Evolutionary conservation across 2,113 vertebrate genomes (phyloP).

Genomic region (Cinclus mexicanus): DNA sequence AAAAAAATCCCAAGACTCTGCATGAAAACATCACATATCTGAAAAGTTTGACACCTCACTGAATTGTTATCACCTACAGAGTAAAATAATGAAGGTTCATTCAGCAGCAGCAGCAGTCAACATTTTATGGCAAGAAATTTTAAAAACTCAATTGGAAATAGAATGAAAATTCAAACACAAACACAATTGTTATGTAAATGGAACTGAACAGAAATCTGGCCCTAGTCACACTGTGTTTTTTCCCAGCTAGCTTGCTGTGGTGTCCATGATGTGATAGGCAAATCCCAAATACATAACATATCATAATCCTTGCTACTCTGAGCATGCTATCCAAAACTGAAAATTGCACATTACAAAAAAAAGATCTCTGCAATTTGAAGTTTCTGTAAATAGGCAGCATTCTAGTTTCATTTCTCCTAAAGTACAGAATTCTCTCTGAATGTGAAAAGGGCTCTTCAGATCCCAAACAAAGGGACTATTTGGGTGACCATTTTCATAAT

Average conservation of each 20-base stretch:
- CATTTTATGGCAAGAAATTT: background rate
- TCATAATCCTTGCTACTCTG: background rate
- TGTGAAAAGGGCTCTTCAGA: slow-evolving; percentile 40
- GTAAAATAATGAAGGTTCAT: background rate
- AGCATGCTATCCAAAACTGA: slow-evolving; percentile 3
- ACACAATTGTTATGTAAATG: background rate
- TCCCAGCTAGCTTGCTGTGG: background rate
- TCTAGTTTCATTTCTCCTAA: slow-evolving; percentile 12
- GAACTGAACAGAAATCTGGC: background rate
- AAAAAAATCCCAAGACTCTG: background rate
- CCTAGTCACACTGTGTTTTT: background rate
- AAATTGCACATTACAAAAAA: slow-evolving; percentile 1
- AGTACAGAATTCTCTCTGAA: slow-evolving; percentile 37
- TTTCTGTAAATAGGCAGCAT: background rate
- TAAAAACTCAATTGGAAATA: background rate
- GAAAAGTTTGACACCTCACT: background rate
- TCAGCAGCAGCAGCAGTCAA: background rate
- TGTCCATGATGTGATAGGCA: background rate
- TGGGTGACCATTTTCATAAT: slow-evolving; percentile 36
- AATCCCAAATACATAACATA: background rate
- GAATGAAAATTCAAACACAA: background rate
- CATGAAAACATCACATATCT: background rate
- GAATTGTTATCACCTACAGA: background rate
- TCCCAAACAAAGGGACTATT: slow-evolving; percentile 23
- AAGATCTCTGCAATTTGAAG: background rate